Conservation (phyloP, 2,888 invertebrate species). For the Maniola hyperantus region DNA sequence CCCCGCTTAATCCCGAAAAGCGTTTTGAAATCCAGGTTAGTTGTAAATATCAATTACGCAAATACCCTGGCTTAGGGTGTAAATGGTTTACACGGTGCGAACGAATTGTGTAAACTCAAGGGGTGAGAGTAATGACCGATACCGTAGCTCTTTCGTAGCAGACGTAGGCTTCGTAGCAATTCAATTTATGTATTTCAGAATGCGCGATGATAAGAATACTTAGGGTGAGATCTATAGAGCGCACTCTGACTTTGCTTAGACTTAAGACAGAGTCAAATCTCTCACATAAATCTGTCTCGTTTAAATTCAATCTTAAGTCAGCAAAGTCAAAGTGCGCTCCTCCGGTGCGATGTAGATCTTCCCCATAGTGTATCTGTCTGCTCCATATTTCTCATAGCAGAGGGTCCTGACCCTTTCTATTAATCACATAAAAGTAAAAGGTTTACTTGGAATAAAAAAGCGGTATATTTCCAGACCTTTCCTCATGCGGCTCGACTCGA, state of each 20-base stretch:
- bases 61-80: conserved; percentile 69
- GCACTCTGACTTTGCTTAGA: too few relatives aligned
- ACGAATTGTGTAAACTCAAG: conserved; percentile 48
- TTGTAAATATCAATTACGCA: conserved; percentile 82
- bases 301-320: too few relatives aligned
- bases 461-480: too few relatives aligned
- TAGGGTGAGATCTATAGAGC: too few relatives aligned
- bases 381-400: background rate
- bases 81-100: conserved; percentile 52
- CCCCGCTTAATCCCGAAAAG: conserved; percentile 72
- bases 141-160: conserved; percentile 27
- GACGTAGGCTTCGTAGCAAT: conserved; percentile 15
- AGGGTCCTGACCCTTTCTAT: too few relatives aligned
- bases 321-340: too few relatives aligned
- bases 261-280: too few relatives aligned
- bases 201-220: background rate
- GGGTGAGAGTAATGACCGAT: conserved; percentile 39
- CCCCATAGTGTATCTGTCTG: background rate
- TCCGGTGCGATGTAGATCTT: too few relatives aligned
- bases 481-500: too few relatives aligned
- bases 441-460: too few relatives aligned
- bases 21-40: conserved; percentile 77
- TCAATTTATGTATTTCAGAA: conserved; percentile 6
- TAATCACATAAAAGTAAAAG: too few relatives aligned
- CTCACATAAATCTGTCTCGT: too few relatives aligned